phyloP scores from a whole-genome alignment of 2,113 vertebrate genomes.

The Anseranas semipalmata region DNA sequence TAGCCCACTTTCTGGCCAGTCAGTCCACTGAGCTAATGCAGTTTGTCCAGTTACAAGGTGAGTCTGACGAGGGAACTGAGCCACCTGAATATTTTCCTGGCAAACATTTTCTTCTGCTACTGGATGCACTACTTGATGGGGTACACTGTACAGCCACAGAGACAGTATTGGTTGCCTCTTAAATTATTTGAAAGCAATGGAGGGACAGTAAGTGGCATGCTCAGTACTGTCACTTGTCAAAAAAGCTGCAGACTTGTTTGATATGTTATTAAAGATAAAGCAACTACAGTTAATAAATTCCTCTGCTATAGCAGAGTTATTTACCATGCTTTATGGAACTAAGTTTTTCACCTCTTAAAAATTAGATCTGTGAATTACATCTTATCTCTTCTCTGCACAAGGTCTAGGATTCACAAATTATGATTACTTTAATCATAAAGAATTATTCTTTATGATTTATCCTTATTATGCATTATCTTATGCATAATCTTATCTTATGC shows the following conservation, averaged over 20 bases:
- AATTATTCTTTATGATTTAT: too few species aligned
- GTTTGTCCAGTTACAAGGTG: background rate
- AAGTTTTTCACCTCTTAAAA: background rate
- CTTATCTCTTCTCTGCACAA: background rate
- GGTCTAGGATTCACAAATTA: background rate
- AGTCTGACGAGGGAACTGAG: background rate
- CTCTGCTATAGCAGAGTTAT: background rate
- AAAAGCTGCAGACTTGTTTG: background rate
- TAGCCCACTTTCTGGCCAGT: background rate
- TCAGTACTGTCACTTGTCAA: background rate
- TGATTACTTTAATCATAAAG: background rate
- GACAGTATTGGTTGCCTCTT: background rate
- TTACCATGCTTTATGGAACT: background rate
- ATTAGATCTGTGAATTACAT: background rate
- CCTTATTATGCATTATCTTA: too few species aligned
- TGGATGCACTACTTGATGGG: background rate
- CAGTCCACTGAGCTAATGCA: fast-evolving
- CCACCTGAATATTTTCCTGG: background rate
- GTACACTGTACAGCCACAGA: background rate
- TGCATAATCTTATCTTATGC: too few species aligned
- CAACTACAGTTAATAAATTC: background rate
- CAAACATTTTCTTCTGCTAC: background rate
- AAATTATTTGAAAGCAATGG: background rate
- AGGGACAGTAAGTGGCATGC: background rate
- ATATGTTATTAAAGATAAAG: background rate